Conservation (phyloP, 2,888 invertebrate genomes). For the Herminia tarsipennalis region DNA sequence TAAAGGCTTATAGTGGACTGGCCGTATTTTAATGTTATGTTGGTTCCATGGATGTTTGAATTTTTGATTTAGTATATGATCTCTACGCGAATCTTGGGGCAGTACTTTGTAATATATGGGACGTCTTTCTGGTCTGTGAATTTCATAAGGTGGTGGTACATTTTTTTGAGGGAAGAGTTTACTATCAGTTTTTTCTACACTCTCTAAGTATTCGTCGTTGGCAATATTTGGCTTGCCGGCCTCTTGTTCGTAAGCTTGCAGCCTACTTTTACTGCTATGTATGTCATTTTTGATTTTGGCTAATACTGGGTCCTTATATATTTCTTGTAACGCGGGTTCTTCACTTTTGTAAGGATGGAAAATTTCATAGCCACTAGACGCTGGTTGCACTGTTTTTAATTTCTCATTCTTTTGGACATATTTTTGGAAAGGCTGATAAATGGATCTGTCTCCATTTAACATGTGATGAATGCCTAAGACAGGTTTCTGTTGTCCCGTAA, state of each 20-base stretch:
- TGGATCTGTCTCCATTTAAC: slow-evolving; percentile 50
- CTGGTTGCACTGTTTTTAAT: slow-evolving; percentile 49
- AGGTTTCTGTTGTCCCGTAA: slow-evolving; percentile 59
- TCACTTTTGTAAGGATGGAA: slow-evolving; percentile 78
- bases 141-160: slow-evolving; percentile 66
- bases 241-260: slow-evolving; percentile 69
- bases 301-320: slow-evolving; percentile 72
- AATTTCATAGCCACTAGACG: slow-evolving; percentile 66
- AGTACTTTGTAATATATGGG: slow-evolving; percentile 71
- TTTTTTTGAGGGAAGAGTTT: slow-evolving; percentile 70
- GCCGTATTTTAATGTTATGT: slow-evolving; percentile 73
- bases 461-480: slow-evolving; percentile 68
- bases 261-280: slow-evolving; percentile 58
- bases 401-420: slow-evolving; percentile 55
- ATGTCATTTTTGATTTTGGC: slow-evolving; percentile 68
- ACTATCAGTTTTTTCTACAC: slow-evolving; percentile 64
- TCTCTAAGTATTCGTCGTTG: slow-evolving; percentile 72
- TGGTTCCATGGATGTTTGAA: slow-evolving; percentile 77
- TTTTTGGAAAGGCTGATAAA: slow-evolving; percentile 61
- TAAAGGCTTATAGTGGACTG: slow-evolving; percentile 73
- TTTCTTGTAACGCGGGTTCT: slow-evolving; percentile 64
- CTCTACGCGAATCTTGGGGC: slow-evolving; percentile 50
- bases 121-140: slow-evolving; percentile 67
- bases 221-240: slow-evolving; percentile 65
- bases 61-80: slow-evolving; percentile 67